Conservation (phyloP, 2,797 vertebrate genomes). For the Crocodylus rhombifer region DNA sequence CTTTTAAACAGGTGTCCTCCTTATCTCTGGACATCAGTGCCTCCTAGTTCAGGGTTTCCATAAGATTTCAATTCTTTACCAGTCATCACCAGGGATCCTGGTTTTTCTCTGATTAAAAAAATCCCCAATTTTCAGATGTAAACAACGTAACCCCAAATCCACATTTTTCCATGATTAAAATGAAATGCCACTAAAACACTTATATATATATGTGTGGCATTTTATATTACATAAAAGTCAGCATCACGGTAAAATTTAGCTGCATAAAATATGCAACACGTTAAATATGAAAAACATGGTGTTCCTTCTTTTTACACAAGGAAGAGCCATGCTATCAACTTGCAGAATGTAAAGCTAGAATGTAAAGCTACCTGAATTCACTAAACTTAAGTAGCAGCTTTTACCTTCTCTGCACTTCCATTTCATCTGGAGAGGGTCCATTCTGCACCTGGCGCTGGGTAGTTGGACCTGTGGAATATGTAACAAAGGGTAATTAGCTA, state of each 20-base stretch:
- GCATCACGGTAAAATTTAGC: background rate
- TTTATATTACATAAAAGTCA: background rate
- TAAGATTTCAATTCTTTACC: background rate
- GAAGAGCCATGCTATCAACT: background rate
- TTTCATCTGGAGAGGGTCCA: constrained; percentile 94
- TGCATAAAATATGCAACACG: background rate
- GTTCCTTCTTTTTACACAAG: background rate
- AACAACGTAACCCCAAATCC: too few species aligned
- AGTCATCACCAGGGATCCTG: background rate
- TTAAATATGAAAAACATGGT: background rate
- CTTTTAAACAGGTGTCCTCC: background rate
- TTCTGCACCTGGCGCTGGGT: constrained; percentile 96
- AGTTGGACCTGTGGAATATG: constrained; percentile 87
- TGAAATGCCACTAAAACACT: too few species aligned
- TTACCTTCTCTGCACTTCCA: constrained; percentile 95
- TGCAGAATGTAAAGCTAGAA: background rate
- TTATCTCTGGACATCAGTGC: background rate
- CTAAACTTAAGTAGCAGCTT: background rate
- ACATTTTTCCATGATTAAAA: too few species aligned
- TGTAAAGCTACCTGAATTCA: background rate
- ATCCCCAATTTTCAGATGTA: too few species aligned
- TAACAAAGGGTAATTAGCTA: background rate
- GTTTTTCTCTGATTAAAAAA: too few species aligned
- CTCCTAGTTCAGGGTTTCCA: background rate
- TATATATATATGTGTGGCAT: too few species aligned